Conservation (phyloP, 2,113 vertebrate genomes). For the Sinosuthora webbiana region DNA sequence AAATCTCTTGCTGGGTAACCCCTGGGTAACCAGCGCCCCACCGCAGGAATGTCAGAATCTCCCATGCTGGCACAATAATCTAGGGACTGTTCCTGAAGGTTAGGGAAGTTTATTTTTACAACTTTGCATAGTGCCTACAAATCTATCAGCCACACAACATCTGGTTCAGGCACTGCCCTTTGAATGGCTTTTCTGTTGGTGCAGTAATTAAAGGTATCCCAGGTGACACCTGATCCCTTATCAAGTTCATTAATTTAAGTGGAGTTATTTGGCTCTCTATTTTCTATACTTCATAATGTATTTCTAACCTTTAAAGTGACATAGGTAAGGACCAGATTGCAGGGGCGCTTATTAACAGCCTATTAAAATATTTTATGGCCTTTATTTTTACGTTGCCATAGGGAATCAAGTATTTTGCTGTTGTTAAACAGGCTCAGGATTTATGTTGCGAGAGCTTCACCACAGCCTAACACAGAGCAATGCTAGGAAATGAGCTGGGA, state of each 20-base stretch:
- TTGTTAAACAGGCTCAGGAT: slow-evolving; percentile 32
- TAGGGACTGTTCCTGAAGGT: slow-evolving; percentile 31
- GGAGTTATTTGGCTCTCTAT: slow-evolving; percentile 49
- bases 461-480: not conserved
- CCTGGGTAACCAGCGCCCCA: not conserved
- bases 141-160: slow-evolving; percentile 44
- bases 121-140: slow-evolving; percentile 37
- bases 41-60: not conserved
- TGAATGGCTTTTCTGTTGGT: slow-evolving; percentile 63
- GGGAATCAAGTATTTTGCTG: slow-evolving; percentile 57
- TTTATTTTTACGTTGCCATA: slow-evolving; percentile 43
- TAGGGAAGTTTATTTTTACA: slow-evolving; percentile 56
- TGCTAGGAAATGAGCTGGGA: slow-evolving; percentile 29
- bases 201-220: slow-evolving; percentile 65
- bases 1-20: not conserved
- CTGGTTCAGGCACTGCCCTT: slow-evolving; percentile 43
- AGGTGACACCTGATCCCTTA: slow-evolving; percentile 61
- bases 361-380: slow-evolving; percentile 67
- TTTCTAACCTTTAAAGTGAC: slow-evolving; percentile 67
- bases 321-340: slow-evolving; percentile 60
- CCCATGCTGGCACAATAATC: slow-evolving; percentile 16
- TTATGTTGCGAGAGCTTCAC: slow-evolving; percentile 49
- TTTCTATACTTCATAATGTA: slow-evolving; percentile 58
- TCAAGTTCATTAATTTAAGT: slow-evolving; percentile 67
- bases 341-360: slow-evolving; percentile 49